Base-by-base conservation (phyloP, 2,113 vertebrate species). In the Melanerpes formicivorus region DNA sequence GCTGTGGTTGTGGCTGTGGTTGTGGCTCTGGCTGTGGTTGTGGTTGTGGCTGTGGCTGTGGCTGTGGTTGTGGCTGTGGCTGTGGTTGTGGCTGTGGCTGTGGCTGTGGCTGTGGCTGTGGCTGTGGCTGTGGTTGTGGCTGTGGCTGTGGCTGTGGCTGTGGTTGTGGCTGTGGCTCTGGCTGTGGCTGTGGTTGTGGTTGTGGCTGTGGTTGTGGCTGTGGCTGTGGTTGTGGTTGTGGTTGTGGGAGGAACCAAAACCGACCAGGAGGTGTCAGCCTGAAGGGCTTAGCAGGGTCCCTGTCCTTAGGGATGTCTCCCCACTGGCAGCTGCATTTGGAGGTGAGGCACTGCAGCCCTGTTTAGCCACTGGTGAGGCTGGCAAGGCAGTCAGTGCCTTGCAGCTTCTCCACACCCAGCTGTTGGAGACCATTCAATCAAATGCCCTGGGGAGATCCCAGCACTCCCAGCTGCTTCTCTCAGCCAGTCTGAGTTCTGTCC, bases 361-460 rank as follows among this genome's bases (percentile, higher is more conserved):
- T 90, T 91, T 91, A 88, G 93, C 95, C 80, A 69, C 69, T 60
- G 85, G 82, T 83, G 82, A 91, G 91, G 93, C 12, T 84, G 94
- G 66, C 70, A 84, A 64, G 91, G 82, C 85, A 95, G 59, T 93
- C 93, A 73, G 76, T 30, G 23, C 83, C 79, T 80, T 85, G 42
- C 76, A 83, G 80, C 72, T 90, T 95, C 69, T 93, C 91, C 25
- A 80, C 5, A 91, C 95, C 73, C 86, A 23, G 86, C 93, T 94
- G 85, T 91, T 94, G 77, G 90, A 84, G 85, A 93, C 85, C 77
- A 88, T 94, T 84, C 86, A 86, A 90, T 94, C 83, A 93, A 93
- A 93, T 25, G 58, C 83, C 91, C 84, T 86, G 69, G 70, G 85
- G 69, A 88, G 88, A 84, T 88, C 76, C 58, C 54, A 40, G 44